Percentiles rank a stretch among this genome's conserved stretches.
These are phyloP conservation scores for Cavia porcellus DNA, from an alignment of 2,113 vertebrate species.

Conservation along the genomic window DNA sequence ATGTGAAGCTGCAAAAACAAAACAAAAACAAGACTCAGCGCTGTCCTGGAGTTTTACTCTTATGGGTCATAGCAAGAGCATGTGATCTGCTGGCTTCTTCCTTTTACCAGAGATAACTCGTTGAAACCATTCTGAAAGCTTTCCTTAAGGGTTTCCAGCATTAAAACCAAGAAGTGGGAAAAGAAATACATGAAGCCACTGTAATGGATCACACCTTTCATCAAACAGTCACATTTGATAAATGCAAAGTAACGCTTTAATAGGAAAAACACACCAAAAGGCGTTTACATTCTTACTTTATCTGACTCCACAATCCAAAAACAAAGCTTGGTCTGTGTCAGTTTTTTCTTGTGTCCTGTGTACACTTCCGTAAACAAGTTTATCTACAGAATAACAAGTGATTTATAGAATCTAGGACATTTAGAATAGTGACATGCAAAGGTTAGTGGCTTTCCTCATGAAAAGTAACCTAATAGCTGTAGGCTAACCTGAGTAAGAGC, in stretches of 20 bases:
- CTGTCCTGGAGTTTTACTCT: constrained; percentile 57
- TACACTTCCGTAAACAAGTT: not conserved
- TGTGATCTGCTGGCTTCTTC: not conserved
- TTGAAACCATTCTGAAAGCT: constrained; percentile 65
- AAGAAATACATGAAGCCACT: constrained; percentile 32
- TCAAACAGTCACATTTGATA: not conserved
- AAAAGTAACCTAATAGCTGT: not conserved
- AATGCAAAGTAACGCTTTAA: not conserved
- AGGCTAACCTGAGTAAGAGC: not conserved
- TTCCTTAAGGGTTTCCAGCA: not conserved
- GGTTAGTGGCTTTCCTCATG: not conserved
- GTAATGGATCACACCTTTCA: constrained; percentile 74
- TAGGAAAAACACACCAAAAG: not conserved
- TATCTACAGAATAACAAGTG: not conserved
- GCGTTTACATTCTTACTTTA: not conserved
- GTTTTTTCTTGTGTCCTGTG: not conserved
- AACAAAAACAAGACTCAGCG: constrained; percentile 29
- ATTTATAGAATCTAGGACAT: not conserved
- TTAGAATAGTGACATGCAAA: not conserved
- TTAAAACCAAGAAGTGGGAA: constrained; percentile 37
- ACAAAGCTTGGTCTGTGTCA: not conserved
- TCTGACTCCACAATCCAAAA: constrained; percentile 1
- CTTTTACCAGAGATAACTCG: constrained; percentile 73
- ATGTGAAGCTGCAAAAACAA: constrained; percentile 45
- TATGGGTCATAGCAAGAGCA: not conserved